Evolutionary conservation across 1,140 invertebrate species (phyloP), one percentile per base, ranked within the genome.

Genomic region (Nomia melanderi): DNA sequence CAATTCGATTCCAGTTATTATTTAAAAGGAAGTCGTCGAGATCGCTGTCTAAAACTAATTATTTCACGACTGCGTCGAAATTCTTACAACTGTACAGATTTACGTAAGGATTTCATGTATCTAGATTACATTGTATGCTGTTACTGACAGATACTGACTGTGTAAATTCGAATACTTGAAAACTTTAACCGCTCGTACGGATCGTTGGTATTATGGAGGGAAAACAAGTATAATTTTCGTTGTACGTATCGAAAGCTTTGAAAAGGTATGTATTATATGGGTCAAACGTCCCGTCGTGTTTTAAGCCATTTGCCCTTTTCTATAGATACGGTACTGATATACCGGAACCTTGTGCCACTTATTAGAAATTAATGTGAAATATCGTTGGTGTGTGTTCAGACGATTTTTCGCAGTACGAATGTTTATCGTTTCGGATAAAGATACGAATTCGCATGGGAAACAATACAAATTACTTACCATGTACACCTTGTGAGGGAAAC

Each of bases 281-380:
- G 66, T 82, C 78, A 80, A 71, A 44, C 23, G 39, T 71, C 33
- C 31, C 29, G 27, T 41, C 44, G 54, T 8, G 33, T 39, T 36
- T 66, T 56, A 36, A 62, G 31, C n/a, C 14, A 17, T 33, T 31
- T 33, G 25, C 41, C 54, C 23, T 80, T 27, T 7, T n/a, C 8
- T 39, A 17, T 69, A 50, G 33, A 53, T 72, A 81, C 78, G 69
- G 3, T 25, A 56, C 82, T 83, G 81, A 44, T 56, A n/a, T 63
- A 79, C 78, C 81, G 78, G 83, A 83, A 84, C 65, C 70, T 80
- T 79, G 77, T 83, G 53, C 73, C 77, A 84, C 78, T 83, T 84
- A 57, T 53, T 70, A 67, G 8, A 56, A 47, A 65, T 17, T 64
- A 23, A 27, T 75, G 71, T 12, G 27, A 81, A 63, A 70, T 71